phyloP scores from a whole-genome alignment of 2,888 invertebrate species.

The Oscheius myriophilus region DNA sequence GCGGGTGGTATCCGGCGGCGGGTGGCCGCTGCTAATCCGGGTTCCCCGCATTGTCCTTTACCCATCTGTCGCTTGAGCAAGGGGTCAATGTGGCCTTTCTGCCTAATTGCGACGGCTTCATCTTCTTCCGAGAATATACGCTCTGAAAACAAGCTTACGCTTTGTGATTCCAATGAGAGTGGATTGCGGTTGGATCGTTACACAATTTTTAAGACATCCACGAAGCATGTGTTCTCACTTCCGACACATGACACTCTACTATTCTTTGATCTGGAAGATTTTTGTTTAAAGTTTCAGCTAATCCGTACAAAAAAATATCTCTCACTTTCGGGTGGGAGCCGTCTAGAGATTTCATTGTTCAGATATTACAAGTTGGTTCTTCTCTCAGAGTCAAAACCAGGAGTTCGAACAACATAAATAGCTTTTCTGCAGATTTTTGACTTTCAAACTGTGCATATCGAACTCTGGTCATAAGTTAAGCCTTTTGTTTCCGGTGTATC shows the following conservation, averaged over 20 bases:
- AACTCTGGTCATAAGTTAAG: too few relatives aligned
- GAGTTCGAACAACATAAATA: too few relatives aligned
- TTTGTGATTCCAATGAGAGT: slow-evolving; percentile 1
- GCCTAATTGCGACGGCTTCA: slow-evolving; percentile 20
- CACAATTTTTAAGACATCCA: slow-evolving; percentile 14
- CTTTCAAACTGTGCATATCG: too few relatives aligned
- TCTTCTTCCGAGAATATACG: not conserved
- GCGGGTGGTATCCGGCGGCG: slow-evolving; percentile 13
- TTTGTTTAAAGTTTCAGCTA: too few relatives aligned
- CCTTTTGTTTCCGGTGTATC: too few relatives aligned
- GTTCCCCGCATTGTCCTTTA: slow-evolving; percentile 28
- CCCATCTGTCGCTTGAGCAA: slow-evolving; percentile 27
- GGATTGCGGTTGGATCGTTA: slow-evolving; percentile 4
- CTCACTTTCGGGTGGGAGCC: too few relatives aligned
- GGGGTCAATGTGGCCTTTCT: slow-evolving; percentile 26
- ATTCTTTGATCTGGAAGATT: not conserved
- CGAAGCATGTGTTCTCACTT: slow-evolving; percentile 22
- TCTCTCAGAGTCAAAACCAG: too few relatives aligned
- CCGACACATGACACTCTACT: slow-evolving; percentile 21
- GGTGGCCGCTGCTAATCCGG: slow-evolving; percentile 27
- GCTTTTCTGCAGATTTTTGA: too few relatives aligned
- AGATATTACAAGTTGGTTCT: too few relatives aligned
- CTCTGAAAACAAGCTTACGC: too few relatives aligned
- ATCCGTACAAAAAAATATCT: too few relatives aligned
- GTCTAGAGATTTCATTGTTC: too few relatives aligned